A percentile compares a stretch with the other conserved stretches of the same genome.
These are phyloP conservation scores for Cardiocondyla obscurior DNA, from an alignment of 1,140 invertebrate species.

Conservation along the genomic window DNA sequence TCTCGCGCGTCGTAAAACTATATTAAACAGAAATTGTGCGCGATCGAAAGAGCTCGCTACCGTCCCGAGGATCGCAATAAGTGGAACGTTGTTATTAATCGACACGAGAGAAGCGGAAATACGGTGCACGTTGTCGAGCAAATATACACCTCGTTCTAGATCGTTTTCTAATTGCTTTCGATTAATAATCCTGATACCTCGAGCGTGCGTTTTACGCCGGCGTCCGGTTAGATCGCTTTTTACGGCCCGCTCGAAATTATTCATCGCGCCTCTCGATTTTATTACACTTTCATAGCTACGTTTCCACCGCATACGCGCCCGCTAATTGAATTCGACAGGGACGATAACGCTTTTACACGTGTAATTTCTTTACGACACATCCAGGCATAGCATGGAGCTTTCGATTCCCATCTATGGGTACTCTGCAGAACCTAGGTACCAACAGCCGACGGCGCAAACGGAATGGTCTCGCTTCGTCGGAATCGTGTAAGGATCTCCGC, in stretches of 20 bases:
- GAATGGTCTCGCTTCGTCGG: slow-evolving; percentile 65
- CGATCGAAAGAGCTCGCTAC: slow-evolving; percentile 19
- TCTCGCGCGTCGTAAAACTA: not conserved
- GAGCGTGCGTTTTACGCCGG: not conserved
- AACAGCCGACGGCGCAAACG: slow-evolving; percentile 71
- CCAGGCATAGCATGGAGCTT: slow-evolving; percentile 82
- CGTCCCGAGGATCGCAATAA: slow-evolving; percentile 14
- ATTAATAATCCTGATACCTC: not conserved
- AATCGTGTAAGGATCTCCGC: slow-evolving; percentile 70
- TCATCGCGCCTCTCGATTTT: not conserved
- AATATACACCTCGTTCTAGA: slow-evolving; percentile 30
- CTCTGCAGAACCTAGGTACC: slow-evolving; percentile 73
- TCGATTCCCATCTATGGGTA: slow-evolving; percentile 78
- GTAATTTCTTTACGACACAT: slow-evolving; percentile 38
- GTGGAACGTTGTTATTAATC: not conserved
- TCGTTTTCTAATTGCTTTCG: not conserved
- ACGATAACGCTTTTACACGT: not conserved
- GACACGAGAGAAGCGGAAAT: not conserved
- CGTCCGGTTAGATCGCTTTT: not conserved
- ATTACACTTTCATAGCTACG: not conserved
- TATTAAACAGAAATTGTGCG: not conserved
- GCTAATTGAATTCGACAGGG: not conserved
- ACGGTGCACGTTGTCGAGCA: not conserved
- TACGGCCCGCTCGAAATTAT: too few species aligned
- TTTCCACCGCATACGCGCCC: too few species aligned